Evolutionary conservation across 2,113 vertebrate genomes (phyloP).

Genomic region (Buteo buteo): DNA sequence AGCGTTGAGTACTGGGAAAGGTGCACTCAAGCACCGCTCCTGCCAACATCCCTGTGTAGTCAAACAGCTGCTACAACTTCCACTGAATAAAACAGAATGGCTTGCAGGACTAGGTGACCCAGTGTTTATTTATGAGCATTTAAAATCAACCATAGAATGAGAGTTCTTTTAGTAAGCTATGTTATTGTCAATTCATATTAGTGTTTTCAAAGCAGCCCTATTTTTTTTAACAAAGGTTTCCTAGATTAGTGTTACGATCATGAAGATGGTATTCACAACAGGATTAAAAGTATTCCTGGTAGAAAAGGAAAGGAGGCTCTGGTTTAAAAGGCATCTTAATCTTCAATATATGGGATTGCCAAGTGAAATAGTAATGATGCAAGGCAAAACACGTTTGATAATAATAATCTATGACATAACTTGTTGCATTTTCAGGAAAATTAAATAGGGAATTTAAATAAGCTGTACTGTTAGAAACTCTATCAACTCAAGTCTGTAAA

Average conservation of each 20-base stretch:
- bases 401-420: neutral
- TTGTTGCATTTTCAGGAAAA: neutral
- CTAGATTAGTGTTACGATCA: neutral
- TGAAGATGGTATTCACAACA: neutral
- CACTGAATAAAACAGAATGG: neutral
- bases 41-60: accelerated
- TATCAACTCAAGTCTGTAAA: neutral
- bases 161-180: neutral
- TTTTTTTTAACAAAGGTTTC: neutral
- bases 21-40: neutral
- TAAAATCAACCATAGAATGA: neutral
- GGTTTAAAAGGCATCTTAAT: neutral
- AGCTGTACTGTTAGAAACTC: neutral
- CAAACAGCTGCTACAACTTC: neutral
- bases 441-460: neutral
- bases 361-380: neutral
- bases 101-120: neutral
- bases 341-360: neutral
- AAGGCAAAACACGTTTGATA: neutral
- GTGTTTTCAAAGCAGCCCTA: neutral
- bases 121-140: neutral
- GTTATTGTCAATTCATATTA: neutral
- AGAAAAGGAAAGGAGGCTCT: neutral
- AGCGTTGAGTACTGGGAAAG: neutral
- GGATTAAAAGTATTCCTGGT: neutral